Evolutionary conservation across 2,888 invertebrate genomes (phyloP).

Genomic region (Megastigmus dorsalis): DNA sequence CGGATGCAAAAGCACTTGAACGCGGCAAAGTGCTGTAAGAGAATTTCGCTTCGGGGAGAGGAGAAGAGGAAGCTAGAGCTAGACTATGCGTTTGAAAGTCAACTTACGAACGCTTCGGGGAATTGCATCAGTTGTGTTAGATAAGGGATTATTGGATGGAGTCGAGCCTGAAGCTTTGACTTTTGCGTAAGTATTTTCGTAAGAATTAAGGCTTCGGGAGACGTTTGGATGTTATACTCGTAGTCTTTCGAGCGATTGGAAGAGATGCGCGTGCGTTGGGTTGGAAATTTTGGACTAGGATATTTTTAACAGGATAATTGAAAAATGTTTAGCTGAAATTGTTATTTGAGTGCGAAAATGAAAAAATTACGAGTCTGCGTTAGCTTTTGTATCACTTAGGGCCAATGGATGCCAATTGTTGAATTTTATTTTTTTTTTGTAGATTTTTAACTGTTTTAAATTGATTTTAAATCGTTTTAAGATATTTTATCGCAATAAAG

Average conservation of each 20-base stretch:
- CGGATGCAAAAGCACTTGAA: neutral
- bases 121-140: conserved; percentile 20
- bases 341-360: too few species aligned
- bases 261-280: too few species aligned
- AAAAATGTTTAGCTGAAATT: too few species aligned
- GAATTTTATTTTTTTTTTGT: neutral
- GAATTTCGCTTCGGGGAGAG: conserved; percentile 9
- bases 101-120: neutral
- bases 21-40: conserved; percentile 18
- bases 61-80: too few species aligned
- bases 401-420: neutral
- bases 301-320: too few species aligned
- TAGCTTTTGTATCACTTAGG: neutral
- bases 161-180: neutral
- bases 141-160: conserved; percentile 21
- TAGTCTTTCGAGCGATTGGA: too few species aligned
- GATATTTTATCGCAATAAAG: neutral
- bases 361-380: neutral
- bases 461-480: neutral
- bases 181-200: neutral
- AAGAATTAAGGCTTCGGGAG: too few species aligned
- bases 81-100: too few species aligned
- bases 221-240: too few species aligned
- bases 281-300: too few species aligned
- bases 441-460: neutral